Base-by-base conservation (phyloP, 1,140 invertebrate genomes). In the Drosophila tsacasi region DNA sequence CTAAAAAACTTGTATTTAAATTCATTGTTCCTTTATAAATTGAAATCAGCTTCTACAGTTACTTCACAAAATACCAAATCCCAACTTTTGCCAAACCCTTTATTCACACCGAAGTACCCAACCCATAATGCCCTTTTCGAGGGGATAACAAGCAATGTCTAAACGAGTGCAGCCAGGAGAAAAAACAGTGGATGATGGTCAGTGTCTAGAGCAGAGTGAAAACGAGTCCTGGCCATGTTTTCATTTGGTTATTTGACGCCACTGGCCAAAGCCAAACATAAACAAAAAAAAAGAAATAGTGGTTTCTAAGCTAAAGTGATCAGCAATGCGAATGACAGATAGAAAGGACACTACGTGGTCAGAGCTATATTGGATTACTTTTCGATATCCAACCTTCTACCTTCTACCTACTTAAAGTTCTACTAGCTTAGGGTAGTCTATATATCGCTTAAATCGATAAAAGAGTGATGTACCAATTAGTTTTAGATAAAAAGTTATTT, bases 191-290 rank as follows among this genome's bases (percentile, higher is more conserved):
- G 19, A 44, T 23, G 62, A 17, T 21, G 39, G 37, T 12, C 57
- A 25, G 19, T 27, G 57, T 32, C 39, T 17, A 35, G 21, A 27
- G 30, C 15, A 25, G 19, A 39, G 44, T 23, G 25, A 67, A 37
- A 21, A 39, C 49, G 60, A 40, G 19, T 23, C 47, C 32, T 50
- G 61, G 37, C 61, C 47, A 52, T 60, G 69, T 72, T 73, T 72
- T 47, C 66, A 72, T 73, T 71, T 32, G 66, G 66, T 72, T 72
- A 60, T 60, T 73, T 72, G 69, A 73, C 21, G 66, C 69, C 66
- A 71, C 19, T 15, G 25, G 50, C 66, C 30, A 57, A 67, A 37
- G 23, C 27, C 47, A 0, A 68, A 37, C 10, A 54, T 32, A 21
- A n/a, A 5, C 15, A n/a, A 65, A 27, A 30, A 37, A 35, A 30